Percentiles rank a stretch among this genome's conserved stretches.
Conservation (phyloP, 2,797 vertebrate genomes). For the Semaprochilodus insignis region DNA sequence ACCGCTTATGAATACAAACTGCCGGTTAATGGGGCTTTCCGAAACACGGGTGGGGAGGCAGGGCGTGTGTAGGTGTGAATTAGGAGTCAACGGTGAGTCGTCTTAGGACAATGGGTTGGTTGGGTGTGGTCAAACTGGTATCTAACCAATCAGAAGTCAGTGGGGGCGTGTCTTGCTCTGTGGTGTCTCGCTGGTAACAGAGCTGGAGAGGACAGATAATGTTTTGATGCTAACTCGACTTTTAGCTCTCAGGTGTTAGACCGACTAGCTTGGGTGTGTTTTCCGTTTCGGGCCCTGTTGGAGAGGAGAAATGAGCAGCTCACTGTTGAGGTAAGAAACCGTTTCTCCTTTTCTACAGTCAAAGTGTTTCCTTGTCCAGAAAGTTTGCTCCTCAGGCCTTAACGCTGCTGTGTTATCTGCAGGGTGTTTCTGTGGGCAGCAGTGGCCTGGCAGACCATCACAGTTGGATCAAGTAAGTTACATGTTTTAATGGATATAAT, state of each 20-base stretch:
- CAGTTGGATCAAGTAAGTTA: slow-evolving; percentile 63
- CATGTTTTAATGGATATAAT: not conserved
- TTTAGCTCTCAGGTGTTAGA: not conserved
- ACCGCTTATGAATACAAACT: slow-evolving; percentile 39
- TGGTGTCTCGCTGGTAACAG: not conserved
- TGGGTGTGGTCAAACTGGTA: not conserved
- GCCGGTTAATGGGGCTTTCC: not conserved
- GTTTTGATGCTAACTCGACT: slow-evolving; percentile 8
- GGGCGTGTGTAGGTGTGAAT: slow-evolving; percentile 63
- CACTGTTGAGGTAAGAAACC: slow-evolving; percentile 38
- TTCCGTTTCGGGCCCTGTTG: not conserved
- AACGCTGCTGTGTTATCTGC: slow-evolving; percentile 8
- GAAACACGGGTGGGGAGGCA: slow-evolving; percentile 31
- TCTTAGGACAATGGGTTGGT: not conserved
- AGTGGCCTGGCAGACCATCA: slow-evolving; percentile 45
- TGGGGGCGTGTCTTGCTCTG: slow-evolving; percentile 7
- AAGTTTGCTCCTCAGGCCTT: not conserved
- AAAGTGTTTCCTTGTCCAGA: not conserved
- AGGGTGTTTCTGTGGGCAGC: slow-evolving; percentile 64
- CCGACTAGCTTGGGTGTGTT: not conserved
- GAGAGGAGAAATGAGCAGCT: slow-evolving; percentile 25
- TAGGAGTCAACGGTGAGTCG: slow-evolving; percentile 31
- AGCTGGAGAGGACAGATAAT: not conserved
- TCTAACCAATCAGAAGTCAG: slow-evolving; percentile 27
- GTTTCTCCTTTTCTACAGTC: not conserved